Evolutionary conservation across 2,888 invertebrate species (phyloP), one percentile per base, ranked within the genome.

Genomic region (Mantis religiosa): DNA sequence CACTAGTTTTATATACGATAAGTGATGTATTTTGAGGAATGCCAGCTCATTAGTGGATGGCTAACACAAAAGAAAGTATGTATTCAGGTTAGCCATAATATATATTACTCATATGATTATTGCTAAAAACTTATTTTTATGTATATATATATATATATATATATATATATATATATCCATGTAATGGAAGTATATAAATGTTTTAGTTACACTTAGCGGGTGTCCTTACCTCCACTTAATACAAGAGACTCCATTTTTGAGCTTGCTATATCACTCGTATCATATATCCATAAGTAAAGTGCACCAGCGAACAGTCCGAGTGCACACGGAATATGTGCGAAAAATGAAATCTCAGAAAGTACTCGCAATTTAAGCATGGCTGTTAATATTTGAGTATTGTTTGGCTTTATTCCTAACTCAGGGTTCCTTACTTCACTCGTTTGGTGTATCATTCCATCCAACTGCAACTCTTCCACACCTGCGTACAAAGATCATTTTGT

Each of bases 311-410:
- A 94, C 0, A 97, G 97, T 92, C 97, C 94, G 87, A 96, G 94
- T 90, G 97, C 95, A 2, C 94, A 96, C 96, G 91, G 97, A 96
- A 91, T 96, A 96, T 1, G 94, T 91, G 96, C 96, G 41, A 96
- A 93, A 90, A 96, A 94, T 93, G 97, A n/a, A n/a, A n/a, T n/a
- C n/a, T n/a, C 94, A 20, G 96, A 93, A 83, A 96, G 93, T 0
- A 95, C 94, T 89, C 97, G 93, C 90, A 97, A 93, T 92, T 95
- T 95, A 85, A 96, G 94, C 91, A 97, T 94, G 0, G 97, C 96
- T 89, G 95, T 94, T 90, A 96, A 94, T 0, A 95, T 96, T 91
- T 96, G 95, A 92, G 94, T 94, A 90, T 94, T 94, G 54, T 95
- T 95, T 2, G 96, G 96, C 90, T 94, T 94, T 87, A 95, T 94